A percentile compares a stretch with the other conserved stretches of the same genome.
These are phyloP conservation scores for Microhierax caerulescens DNA, from an alignment of 2,797 vertebrate species.

Conservation along the genomic window DNA sequence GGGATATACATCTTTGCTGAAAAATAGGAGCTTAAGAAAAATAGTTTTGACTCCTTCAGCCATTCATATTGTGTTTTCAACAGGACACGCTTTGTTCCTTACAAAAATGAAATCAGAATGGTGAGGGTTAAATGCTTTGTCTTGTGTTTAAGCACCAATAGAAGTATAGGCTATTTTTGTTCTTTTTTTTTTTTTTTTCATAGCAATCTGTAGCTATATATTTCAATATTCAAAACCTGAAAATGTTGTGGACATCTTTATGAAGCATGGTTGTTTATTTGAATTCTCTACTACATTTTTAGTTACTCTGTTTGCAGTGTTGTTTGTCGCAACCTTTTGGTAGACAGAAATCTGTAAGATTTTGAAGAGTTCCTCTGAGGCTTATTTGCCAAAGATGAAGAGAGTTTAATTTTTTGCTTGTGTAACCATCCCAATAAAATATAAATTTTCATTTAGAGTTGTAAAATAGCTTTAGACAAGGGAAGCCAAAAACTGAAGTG, in stretches of 20 bases:
- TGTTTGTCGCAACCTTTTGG: not conserved
- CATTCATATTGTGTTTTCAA: not conserved
- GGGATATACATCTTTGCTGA: not conserved
- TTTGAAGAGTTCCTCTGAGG: not conserved
- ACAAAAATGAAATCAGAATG: not conserved
- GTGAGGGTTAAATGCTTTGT: not conserved
- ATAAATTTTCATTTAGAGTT: not conserved
- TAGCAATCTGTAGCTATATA: not conserved
- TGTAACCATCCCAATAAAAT: constrained; percentile 10
- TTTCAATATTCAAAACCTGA: not conserved
- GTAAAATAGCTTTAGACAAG: constrained; percentile 32
- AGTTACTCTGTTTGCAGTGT: not conserved
- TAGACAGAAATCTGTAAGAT: not conserved
- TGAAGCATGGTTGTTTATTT: not conserved
- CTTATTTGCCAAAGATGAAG: not conserved
- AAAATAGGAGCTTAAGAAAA: not conserved
- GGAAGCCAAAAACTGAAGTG: constrained; percentile 16
- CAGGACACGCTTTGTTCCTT: rapidly evolving
- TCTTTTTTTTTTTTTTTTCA: not conserved
- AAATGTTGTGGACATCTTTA: not conserved
- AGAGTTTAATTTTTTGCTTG: constrained; percentile 41
- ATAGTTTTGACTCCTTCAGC: not conserved
- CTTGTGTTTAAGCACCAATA: not conserved
- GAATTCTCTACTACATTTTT: not conserved
- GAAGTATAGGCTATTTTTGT: rapidly evolving